Percentiles rank a stretch among this genome's conserved stretches.
Conservation (phyloP, 2,888 invertebrate species). For the Pachycephus smyrnensis region DNA sequence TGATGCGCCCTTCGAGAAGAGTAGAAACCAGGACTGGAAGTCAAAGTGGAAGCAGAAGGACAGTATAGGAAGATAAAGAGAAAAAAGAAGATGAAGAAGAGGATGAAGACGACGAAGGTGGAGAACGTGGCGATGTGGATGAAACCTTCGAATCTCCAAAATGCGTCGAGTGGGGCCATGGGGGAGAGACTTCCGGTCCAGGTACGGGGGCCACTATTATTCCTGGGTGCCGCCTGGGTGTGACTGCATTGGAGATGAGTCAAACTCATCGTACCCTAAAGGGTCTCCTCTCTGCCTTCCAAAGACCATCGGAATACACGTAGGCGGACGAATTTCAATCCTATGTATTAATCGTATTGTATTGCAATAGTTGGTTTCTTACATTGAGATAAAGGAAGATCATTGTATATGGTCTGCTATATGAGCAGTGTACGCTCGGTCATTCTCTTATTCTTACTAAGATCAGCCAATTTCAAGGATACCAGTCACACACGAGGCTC, state of each 20-base stretch:
- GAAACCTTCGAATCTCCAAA: constrained; percentile 48
- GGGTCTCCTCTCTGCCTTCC: background rate
- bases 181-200: constrained; percentile 52
- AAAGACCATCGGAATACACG: background rate
- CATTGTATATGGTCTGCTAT: background rate
- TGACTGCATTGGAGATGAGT: constrained; percentile 50
- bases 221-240: constrained; percentile 56
- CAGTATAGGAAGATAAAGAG: constrained; percentile 22
- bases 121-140: constrained; percentile 33
- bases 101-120: constrained; percentile 20
- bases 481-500: background rate
- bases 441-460: background rate
- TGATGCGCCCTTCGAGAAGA: constrained; percentile 14
- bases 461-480: background rate
- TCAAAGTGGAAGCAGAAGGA: constrained; percentile 28
- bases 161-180: constrained; percentile 33
- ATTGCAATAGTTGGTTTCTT: background rate
- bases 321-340: background rate
- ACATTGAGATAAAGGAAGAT: background rate
- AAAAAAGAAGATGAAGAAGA: constrained; percentile 11
- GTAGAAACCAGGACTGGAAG: background rate
- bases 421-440: background rate
- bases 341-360: background rate
- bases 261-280: constrained; percentile 13
- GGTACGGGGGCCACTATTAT: constrained; percentile 42